Percentiles rank a stretch among this genome's conserved stretches.
Conservation (phyloP, 2,888 invertebrate genomes). For the Drosophila subsilvestris region DNA sequence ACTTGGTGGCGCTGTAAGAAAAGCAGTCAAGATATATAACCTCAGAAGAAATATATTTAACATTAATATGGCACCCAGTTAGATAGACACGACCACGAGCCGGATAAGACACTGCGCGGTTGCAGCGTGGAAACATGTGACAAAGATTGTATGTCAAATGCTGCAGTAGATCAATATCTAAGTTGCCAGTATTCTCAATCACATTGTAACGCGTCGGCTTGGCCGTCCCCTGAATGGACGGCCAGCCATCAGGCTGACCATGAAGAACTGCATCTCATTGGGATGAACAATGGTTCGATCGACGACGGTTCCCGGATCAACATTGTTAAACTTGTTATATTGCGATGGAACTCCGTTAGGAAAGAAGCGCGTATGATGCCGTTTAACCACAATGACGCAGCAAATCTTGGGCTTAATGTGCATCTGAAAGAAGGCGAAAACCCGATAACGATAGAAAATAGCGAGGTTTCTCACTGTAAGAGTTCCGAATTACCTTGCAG, state of each 20-base stretch:
- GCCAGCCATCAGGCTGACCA: conserved; percentile 90
- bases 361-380: conserved; percentile 94
- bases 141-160: conserved; percentile 92
- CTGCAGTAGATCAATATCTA: conserved; percentile 90
- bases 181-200: conserved; percentile 90
- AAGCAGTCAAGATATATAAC: background rate
- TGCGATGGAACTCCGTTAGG: conserved; percentile 68
- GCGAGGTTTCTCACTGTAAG: background rate
- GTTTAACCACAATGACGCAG: conserved; percentile 97
- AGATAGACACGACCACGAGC: conserved; percentile 87
- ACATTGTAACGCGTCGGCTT: conserved; percentile 94
- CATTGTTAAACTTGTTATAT: conserved; percentile 88
- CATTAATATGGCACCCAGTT: conserved; percentile 70
- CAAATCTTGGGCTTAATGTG: conserved; percentile 89
- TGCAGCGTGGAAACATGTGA: conserved; percentile 93
- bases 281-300: conserved; percentile 94
- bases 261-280: conserved; percentile 93
- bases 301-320: conserved; percentile 94
- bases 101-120: conserved; percentile 92
- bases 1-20: conserved; percentile 16
- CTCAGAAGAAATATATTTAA: too few relatives aligned
- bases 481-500: conserved; percentile 56
- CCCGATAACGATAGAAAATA: background rate
- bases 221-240: conserved; percentile 91
- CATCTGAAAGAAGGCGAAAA: conserved; percentile 48